phyloP scores from a whole-genome alignment of 2,113 vertebrate species.

The Cinclus cinclus region DNA sequence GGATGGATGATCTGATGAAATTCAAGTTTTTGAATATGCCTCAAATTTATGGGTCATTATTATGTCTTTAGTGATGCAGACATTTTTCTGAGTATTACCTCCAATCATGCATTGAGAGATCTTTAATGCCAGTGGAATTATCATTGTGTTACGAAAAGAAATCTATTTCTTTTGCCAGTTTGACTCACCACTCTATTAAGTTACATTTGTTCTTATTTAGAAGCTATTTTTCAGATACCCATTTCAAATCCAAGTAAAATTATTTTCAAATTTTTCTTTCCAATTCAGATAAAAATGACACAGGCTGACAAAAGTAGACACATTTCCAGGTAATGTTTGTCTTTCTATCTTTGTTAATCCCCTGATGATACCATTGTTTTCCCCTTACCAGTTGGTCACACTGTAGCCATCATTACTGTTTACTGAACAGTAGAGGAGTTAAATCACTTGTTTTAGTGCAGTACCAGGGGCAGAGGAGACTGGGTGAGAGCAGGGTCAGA shows the following conservation, averaged over 20 bases:
- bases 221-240: not conserved
- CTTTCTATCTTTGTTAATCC: not conserved
- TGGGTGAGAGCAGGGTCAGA: not conserved
- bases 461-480: not conserved
- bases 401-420: not conserved
- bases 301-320: not conserved
- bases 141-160: slow-evolving; percentile 1
- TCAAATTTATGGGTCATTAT: not conserved
- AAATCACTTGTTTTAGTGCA: not conserved
- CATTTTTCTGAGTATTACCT: slow-evolving; percentile 4
- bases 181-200: not conserved
- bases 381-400: not conserved
- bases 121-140: not conserved
- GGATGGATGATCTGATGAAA: not conserved
- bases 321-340: not conserved
- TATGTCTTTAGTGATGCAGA: not conserved
- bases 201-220: slow-evolving; percentile 17
- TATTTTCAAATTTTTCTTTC: not conserved
- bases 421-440: not conserved
- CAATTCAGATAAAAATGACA: not conserved
- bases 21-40: not conserved
- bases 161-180: not conserved
- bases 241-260: not conserved
- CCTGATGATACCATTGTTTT: not conserved
- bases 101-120: not conserved